Base-by-base conservation (phyloP, 2,888 invertebrate species). In the Diogma glabrata region DNA sequence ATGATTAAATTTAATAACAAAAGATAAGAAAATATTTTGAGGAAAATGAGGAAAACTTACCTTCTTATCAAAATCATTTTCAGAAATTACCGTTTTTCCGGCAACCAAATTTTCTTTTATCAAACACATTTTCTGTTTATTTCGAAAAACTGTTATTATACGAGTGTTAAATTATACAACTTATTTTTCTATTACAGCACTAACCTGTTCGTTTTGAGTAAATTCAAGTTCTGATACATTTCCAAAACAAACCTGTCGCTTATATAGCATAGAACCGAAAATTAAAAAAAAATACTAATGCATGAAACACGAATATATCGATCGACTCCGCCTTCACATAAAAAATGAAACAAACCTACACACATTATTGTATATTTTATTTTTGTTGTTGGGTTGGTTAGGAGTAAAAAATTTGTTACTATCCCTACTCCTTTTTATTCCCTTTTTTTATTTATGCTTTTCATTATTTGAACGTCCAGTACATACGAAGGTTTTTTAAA, bases 361-460 rank as follows among this genome's bases (percentile, higher is more conserved):
- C 19, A 40, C 19, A 12, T 40, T 40, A 22, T 23, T 43, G 23
- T 23, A 20, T 43, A 43, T 23, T 22, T 22, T 43, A 33, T 47
- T 28, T 17, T 20, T 26, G 26, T 26, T 17, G 33, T n/a, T 8
- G 9, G 4, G 12, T 12, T 12, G 12, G 4, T 12, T 4, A 33
- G 33, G 8, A 33, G 4, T 8, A n/a, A 5, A n/a, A n/a, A n/a
- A n/a, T n/a, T n/a, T 40, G 19, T 43, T 12, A 22, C 23, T 43
- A 43, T 43, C 43, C 43, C 43, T 23, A 43, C 43, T 43, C 43
- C 43, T 43, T 43, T 43, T 43, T 22, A 43, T 43, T 43, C 43
- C 22, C 23, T 43, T 22, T 43, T 43, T 20, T 43, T n/a, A n/a
- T 40, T 28, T 28, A n/a, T n/a, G n/a, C n/a, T 28, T 28, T 3